A percentile compares a stretch with the other conserved stretches of the same genome.
These are phyloP conservation scores for Anguilla rostrata DNA, from an alignment of 2,113 vertebrate genomes.

Conservation along the genomic window DNA sequence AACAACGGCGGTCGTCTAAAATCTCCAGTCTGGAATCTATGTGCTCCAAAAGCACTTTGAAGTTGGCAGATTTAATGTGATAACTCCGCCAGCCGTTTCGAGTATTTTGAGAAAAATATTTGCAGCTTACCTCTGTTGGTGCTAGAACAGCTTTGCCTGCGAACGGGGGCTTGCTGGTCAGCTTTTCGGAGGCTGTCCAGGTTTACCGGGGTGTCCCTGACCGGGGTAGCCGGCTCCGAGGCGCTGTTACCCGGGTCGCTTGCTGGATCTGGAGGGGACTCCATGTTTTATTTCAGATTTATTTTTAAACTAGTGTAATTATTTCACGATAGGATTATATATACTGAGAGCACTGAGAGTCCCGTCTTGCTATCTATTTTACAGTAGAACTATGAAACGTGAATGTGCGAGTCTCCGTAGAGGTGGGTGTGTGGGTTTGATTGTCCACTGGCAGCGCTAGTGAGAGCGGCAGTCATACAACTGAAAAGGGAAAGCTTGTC, in stretches of 20 bases:
- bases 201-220: constrained; percentile 85
- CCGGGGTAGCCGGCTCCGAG: constrained; percentile 84
- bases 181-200: constrained; percentile 86
- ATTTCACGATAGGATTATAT: constrained; percentile 74
- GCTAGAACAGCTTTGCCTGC: constrained; percentile 88
- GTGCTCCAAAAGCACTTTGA: constrained; percentile 52
- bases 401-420: constrained; percentile 79
- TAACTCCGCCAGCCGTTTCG: constrained; percentile 30
- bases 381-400: constrained; percentile 86
- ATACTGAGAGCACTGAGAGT: constrained; percentile 79
- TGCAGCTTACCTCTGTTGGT: constrained; percentile 80
- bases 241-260: constrained; percentile 89
- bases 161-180: constrained; percentile 82
- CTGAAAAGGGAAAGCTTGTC: constrained; percentile 75
- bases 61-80: constrained; percentile 57
- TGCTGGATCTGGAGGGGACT: constrained; percentile 89
- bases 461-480: constrained; percentile 75
- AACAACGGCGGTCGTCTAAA: constrained; percentile 1
- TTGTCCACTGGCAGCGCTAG: constrained; percentile 91
- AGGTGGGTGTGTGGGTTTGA: constrained; percentile 82
- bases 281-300: constrained; percentile 81
- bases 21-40: neutral
- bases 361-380: constrained; percentile 86
- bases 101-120: constrained; percentile 27
- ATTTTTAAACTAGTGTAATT: constrained; percentile 52